Evolutionary conservation across 2,888 invertebrate genomes (phyloP), one percentile per base, ranked within the genome.

Genomic region (Cosmopolites sordidus): DNA sequence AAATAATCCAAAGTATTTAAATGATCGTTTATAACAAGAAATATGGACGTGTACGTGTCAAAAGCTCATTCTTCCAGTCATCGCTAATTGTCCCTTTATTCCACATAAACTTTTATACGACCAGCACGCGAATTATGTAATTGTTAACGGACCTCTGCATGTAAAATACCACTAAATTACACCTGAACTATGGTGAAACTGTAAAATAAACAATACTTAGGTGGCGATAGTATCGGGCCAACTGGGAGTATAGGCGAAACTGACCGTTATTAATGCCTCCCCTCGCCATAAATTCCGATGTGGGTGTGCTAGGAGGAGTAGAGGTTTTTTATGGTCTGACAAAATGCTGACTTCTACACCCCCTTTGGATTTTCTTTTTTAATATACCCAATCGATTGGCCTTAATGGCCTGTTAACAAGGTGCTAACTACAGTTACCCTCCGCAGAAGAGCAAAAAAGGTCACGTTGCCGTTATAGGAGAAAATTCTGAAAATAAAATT

Each of bases 201-300:
- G 50, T 54, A 50, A 54, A 54, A 54, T 54, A 54, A 54, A 54
- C 54, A 54, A 54, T 54, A 54, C 49, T 54, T 54, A 54, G 43
- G 16, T 27, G 27, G 9, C 15, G 54, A 54, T 54, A 54, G 22
- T 42, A 54, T 54, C 54, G 49, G 41, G 5, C 46, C 37, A 41
- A 45, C 39, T 49, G 49, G 45, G 44, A 48, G 48, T 43, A 43
- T 49, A 43, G 43, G 54, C 41, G 41, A 42, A 54, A 29, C 45
- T 33, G 42, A 44, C 45, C 45, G 54, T 54, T 54, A 54, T 54
- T 54, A 54, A 54, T 48, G 54, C 45, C 18, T 33, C 40, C 45
- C 49, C 49, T 45, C 42, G 40, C 37, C 45, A 54, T 54, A 54
- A 54, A 54, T 54, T 30, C 49, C 27, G 37, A 45, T 40, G 49